phyloP scores from a whole-genome alignment of 2,113 vertebrate genomes.

The Oreochromis spilurus region DNA sequence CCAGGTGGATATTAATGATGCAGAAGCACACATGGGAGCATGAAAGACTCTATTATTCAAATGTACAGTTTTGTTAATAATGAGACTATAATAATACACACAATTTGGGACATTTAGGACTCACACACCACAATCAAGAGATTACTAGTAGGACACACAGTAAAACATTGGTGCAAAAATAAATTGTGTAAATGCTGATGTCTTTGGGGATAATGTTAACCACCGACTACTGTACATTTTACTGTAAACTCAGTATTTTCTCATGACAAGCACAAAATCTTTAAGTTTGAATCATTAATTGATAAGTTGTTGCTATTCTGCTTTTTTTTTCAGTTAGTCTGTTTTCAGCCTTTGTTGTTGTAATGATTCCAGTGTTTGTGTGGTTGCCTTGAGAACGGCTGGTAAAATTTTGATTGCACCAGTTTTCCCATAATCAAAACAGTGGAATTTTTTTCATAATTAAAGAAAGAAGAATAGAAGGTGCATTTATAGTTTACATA shows the following conservation, averaged over 20 bases:
- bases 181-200: not conserved
- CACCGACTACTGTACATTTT: not conserved
- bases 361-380: not conserved
- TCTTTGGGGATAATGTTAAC: not conserved
- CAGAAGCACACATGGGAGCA: not conserved
- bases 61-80: not conserved
- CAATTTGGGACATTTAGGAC: not conserved
- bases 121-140: not conserved
- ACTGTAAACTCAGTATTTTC: not conserved
- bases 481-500: not conserved
- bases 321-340: accelerated
- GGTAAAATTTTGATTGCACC: not conserved
- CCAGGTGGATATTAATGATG: not conserved
- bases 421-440: not conserved
- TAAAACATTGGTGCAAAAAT: not conserved
- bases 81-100: not conserved
- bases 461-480: not conserved
- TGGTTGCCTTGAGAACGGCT: not conserved
- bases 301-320: not conserved
- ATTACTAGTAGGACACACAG: not conserved
- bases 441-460: not conserved
- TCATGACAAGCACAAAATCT: not conserved
- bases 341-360: not conserved
- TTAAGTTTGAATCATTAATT: not conserved
- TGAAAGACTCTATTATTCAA: not conserved